These are phyloP conservation scores for Synergus gifuensis DNA, from an alignment of 2,888 invertebrate genomes.

Conservation along the genomic window DNA sequence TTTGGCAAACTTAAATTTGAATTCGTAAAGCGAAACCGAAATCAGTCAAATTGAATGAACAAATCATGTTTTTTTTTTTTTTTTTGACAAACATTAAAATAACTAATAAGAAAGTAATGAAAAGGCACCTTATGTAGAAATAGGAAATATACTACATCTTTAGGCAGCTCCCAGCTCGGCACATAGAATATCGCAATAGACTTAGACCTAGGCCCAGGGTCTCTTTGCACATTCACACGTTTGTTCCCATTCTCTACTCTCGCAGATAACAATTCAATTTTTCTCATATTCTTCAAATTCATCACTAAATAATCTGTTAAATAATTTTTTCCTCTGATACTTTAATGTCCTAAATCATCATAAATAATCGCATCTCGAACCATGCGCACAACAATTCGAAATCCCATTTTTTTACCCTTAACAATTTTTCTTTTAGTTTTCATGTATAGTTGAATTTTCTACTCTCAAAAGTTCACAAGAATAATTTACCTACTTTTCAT, in stretches of 20 bases:
- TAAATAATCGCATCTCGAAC: constrained; percentile 53
- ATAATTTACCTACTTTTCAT: neutral
- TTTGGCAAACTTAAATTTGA: constrained; percentile 3
- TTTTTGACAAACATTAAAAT: neutral
- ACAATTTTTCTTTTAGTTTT: neutral
- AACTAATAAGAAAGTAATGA: constrained; percentile 50
- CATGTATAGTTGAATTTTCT: neutral
- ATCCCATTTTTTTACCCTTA: neutral
- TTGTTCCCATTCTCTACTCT: constrained; percentile 51
- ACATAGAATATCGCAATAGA: constrained; percentile 47
- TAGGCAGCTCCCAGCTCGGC: constrained; percentile 50
- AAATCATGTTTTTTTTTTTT: neutral
- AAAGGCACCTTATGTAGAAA: constrained; percentile 57
- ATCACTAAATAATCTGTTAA: constrained; percentile 42
- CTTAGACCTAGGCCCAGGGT: constrained; percentile 34
- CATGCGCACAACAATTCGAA: constrained; percentile 47
- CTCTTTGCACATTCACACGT: constrained; percentile 40
- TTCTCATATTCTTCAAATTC: constrained; percentile 35
- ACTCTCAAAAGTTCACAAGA: neutral
- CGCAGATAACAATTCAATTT: constrained; percentile 38
- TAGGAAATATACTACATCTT: constrained; percentile 51
- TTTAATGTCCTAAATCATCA: constrained; percentile 51
- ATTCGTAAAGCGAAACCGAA: neutral
- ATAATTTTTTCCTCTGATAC: constrained; percentile 51
- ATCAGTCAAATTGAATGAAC: neutral